A percentile compares a stretch with the other conserved stretches of the same genome.
phyloP scores from a whole-genome alignment of 1,140 invertebrate species.

The Tribolium madens region DNA sequence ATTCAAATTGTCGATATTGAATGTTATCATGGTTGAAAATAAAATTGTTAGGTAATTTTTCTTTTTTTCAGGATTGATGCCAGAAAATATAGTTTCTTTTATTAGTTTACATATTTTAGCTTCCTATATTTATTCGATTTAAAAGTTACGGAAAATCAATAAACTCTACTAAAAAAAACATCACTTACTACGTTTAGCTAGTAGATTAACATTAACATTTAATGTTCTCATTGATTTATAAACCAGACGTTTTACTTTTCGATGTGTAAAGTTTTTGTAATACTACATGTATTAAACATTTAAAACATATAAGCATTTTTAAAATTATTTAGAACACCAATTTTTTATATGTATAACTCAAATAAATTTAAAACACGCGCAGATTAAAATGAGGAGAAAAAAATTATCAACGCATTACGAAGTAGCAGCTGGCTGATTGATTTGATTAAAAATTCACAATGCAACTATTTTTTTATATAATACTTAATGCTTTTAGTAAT shows the following conservation, averaged over 20 bases:
- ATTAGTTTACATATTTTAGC: slow-evolving; percentile 17
- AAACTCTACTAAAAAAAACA: not conserved
- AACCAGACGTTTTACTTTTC: not conserved
- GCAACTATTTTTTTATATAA: too few species aligned
- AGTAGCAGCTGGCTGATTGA: too few species aligned
- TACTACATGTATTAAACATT: slow-evolving; percentile 11
- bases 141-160: not conserved
- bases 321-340: too few species aligned
- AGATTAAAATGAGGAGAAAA: too few species aligned
- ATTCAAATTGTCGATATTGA: slow-evolving; percentile 42
- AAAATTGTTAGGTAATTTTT: slow-evolving; percentile 18
- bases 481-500: too few species aligned
- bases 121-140: not conserved
- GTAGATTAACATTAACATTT: not conserved
- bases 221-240: not conserved
- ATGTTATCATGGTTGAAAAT: slow-evolving; percentile 21
- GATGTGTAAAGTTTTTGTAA: slow-evolving; percentile 23
- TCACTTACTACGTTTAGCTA: slow-evolving; percentile 15
- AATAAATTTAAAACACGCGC: too few species aligned
- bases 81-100: slow-evolving; percentile 4
- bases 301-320: not conserved
- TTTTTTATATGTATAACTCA: too few species aligned
- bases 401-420: too few species aligned
- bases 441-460: too few species aligned
- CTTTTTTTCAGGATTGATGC: slow-evolving; percentile 7